phyloP scores from a whole-genome alignment of 2,888 invertebrate genomes.

The Eupeodes latifasciatus region DNA sequence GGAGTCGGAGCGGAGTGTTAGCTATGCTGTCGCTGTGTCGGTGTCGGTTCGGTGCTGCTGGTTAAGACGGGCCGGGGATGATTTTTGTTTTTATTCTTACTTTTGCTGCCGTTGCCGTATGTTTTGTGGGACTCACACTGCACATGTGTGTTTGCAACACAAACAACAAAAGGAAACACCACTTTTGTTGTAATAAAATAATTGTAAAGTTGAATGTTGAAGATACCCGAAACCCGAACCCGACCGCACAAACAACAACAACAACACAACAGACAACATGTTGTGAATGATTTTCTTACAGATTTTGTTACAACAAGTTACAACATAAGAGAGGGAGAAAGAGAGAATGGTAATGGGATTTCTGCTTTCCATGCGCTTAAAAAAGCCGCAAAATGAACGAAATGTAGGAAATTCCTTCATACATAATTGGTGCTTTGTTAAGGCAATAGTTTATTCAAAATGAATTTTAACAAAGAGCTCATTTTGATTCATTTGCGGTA shows the following conservation, averaged over 20 bases:
- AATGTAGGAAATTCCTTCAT: not conserved
- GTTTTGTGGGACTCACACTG: constrained; percentile 32
- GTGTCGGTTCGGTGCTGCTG: not conserved
- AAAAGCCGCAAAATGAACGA: constrained; percentile 17
- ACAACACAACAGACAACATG: constrained; percentile 18
- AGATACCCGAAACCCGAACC: no score
- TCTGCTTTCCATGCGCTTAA: not conserved
- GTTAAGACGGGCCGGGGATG: constrained; percentile 22
- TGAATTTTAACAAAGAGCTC: constrained; percentile 7
- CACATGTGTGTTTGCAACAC: constrained; percentile 44
- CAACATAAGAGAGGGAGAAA: constrained; percentile 26
- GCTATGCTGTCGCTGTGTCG: no score
- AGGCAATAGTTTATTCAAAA: not conserved
- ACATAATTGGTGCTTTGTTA: not conserved
- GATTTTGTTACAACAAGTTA: constrained; percentile 47
- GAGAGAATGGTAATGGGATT: not conserved
- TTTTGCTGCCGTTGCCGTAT: constrained; percentile 22
- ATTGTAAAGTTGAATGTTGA: constrained; percentile 29
- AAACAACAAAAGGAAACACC: constrained; percentile 33
- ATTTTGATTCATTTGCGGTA: not conserved
- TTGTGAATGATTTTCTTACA: constrained; percentile 34
- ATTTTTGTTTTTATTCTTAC: not conserved
- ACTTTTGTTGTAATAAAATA: constrained; percentile 33
- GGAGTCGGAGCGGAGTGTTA: not conserved
- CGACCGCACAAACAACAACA: not conserved